A percentile compares a stretch with the other conserved stretches of the same genome.
These are phyloP conservation scores for Rachycentron canadum DNA, from an alignment of 2,797 vertebrate species.

Conservation along the genomic window DNA sequence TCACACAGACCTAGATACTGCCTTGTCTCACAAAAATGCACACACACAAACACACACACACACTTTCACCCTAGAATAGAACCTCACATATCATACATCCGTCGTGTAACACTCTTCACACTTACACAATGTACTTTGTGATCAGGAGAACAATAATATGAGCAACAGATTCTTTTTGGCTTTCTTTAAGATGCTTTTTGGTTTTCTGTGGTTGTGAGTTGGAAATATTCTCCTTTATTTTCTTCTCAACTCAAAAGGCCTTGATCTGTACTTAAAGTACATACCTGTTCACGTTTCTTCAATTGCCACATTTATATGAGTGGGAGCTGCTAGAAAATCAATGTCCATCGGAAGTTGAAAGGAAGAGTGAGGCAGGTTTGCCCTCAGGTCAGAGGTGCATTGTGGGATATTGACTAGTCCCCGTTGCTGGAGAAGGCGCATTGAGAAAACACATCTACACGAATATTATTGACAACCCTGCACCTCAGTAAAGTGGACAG, in stretches of 20 bases:
- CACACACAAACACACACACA: constrained; percentile 32
- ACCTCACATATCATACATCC: constrained; percentile 67
- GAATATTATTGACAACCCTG: constrained; percentile 73
- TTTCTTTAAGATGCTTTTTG: constrained; percentile 10
- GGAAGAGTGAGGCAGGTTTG: constrained; percentile 66
- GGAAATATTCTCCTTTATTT: constrained; percentile 18
- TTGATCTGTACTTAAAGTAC: constrained; percentile 33
- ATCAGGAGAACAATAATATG: constrained; percentile 66
- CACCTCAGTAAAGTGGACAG: constrained; percentile 71
- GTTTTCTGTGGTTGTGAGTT: constrained; percentile 8
- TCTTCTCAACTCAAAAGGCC: constrained; percentile 26
- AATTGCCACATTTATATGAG: constrained; percentile 63
- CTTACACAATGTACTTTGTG: constrained; percentile 66
- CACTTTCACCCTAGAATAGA: constrained; percentile 70
- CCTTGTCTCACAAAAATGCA: constrained; percentile 58
- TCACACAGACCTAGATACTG: constrained; percentile 81
- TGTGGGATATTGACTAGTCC: constrained; percentile 76
- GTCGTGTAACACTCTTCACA: constrained; percentile 64
- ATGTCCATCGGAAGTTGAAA: constrained; percentile 76
- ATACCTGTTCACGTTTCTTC: constrained; percentile 34
- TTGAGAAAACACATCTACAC: constrained; percentile 74
- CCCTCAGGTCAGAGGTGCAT: constrained; percentile 76
- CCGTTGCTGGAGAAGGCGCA: constrained; percentile 45
- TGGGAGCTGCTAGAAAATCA: constrained; percentile 67
- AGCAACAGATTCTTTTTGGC: constrained; percentile 25